Evolutionary conservation across 2,888 invertebrate species (phyloP).

Genomic region (Argyra leucocephala): DNA sequence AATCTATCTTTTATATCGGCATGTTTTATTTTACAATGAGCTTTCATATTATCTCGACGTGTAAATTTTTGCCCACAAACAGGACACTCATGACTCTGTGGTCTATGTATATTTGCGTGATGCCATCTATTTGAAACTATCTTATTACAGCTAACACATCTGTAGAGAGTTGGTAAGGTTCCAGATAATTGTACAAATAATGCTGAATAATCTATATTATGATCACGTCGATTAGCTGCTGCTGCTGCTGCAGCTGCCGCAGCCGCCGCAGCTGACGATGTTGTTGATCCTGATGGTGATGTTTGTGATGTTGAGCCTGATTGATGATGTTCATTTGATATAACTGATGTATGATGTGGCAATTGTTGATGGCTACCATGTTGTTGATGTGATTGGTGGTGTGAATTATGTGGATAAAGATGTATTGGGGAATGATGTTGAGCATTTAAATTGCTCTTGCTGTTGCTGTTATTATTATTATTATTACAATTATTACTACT

Average conservation of each 20-base stretch:
- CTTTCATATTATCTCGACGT: slow-evolving; percentile 55
- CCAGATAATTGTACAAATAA: slow-evolving; percentile 43
- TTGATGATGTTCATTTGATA: slow-evolving; percentile 17
- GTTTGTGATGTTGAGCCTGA: slow-evolving; percentile 24
- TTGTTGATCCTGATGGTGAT: slow-evolving; percentile 28
- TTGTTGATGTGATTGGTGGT: slow-evolving; percentile 24
- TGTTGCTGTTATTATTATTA: not conserved
- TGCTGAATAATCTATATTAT: slow-evolving; percentile 44
- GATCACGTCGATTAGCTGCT: slow-evolving; percentile 41
- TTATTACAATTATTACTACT: not conserved
- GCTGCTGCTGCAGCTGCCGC: slow-evolving; percentile 35
- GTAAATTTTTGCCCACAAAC: slow-evolving; percentile 53
- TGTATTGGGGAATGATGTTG: slow-evolving; percentile 8
- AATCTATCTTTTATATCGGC: slow-evolving; percentile 45
- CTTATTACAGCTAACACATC: slow-evolving; percentile 53
- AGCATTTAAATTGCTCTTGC: not conserved
- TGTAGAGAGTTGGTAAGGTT: slow-evolving; percentile 46
- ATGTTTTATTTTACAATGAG: slow-evolving; percentile 54
- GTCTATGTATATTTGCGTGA: slow-evolving; percentile 51
- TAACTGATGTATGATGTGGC: not conserved
- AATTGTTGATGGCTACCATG: no score
- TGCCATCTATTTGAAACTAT: slow-evolving; percentile 56
- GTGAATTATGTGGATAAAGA: slow-evolving; percentile 23
- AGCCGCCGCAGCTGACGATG: slow-evolving; percentile 30
- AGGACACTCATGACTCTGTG: slow-evolving; percentile 51